These are phyloP conservation scores for Salpingus planirostris DNA, from an alignment of 2,888 invertebrate genomes.

Conservation along the genomic window DNA sequence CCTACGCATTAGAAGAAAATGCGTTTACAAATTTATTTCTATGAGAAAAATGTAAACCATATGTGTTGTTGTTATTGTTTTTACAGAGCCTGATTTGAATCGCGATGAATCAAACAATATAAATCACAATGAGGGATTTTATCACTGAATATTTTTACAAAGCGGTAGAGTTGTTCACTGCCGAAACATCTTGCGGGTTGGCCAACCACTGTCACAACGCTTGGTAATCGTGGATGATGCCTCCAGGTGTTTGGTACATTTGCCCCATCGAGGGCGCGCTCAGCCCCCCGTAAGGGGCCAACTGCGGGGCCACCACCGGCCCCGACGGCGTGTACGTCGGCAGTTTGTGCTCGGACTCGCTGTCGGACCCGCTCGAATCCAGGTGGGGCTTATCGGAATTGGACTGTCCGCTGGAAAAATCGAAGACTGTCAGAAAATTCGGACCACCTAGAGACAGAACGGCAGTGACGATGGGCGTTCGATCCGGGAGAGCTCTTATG, in stretches of 20 bases:
- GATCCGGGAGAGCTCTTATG: too few species aligned
- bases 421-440: too few species aligned
- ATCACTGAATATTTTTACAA: too few species aligned
- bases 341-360: constrained; percentile 37
- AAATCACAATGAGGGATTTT: too few species aligned
- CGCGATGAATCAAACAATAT: too few species aligned
- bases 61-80: too few species aligned
- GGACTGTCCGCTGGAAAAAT: constrained; percentile 36
- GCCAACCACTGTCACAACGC: constrained; percentile 43
- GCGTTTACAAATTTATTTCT: too few species aligned
- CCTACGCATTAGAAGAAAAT: too few species aligned
- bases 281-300: constrained; percentile 32
- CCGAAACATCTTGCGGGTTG: constrained; percentile 16
- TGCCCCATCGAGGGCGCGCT: constrained; percentile 32
- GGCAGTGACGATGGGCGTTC: too few species aligned
- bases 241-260: constrained; percentile 36
- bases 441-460: constrained; percentile 10
- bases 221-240: constrained; percentile 41
- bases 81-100: too few species aligned
- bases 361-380: constrained; percentile 41
- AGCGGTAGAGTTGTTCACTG: too few species aligned
- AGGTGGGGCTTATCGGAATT: constrained; percentile 39
- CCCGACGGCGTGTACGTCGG: constrained; percentile 27
- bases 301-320: constrained; percentile 19
- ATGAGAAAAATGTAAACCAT: too few species aligned